Base-by-base conservation (phyloP, 2,797 vertebrate genomes). In the Anabacerthia variegaticeps region DNA sequence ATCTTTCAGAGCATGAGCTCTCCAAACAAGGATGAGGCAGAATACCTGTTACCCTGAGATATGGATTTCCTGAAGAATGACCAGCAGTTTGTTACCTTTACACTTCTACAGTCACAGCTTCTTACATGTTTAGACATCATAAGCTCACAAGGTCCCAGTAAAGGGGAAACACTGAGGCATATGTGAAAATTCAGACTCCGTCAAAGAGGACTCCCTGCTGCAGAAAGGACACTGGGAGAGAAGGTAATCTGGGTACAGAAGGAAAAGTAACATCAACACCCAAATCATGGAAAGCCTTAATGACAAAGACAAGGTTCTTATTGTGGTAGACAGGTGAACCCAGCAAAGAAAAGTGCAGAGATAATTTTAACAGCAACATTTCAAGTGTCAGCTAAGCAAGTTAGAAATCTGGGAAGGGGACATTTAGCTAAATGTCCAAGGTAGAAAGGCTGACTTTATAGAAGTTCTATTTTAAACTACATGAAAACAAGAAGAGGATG, bases 1-100 rank as follows among this genome's bases (percentile, higher is more conserved):
- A 1, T 27, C 37, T 59, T 72, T 67, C 74, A 72, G 41, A 71
- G 28, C 11, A 4, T 44, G 41, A 59, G 24, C 22, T 89, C 37
- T 49, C 13, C 48, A 59, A 43, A 24, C 11, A 39, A 2, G 0
- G 0, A 8, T 7, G 32, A 44, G 36, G 18, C n/a, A 4, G 2
- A 44, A 69, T 48, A 83, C 37, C 17, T 55, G 11, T 26, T 54
- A 34, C 20, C 7, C 32, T 51, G 43, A 34, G 13, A n/a, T n/a
- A 22, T 8, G 14, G 10, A 51, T 67, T 34, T 62, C n/a, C 59
- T 80, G 79, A 77, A 58, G 59, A 55, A 44, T 27, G 9, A 73
- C 39, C 55, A 84, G 37, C 49, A 11, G 20, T 68, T 76, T 39
- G 6, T 88, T 52, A 51, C 15, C 18, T 48, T n/a, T 68, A 62